phyloP scores from a whole-genome alignment of 2,797 vertebrate species.

The Tinamus major region DNA sequence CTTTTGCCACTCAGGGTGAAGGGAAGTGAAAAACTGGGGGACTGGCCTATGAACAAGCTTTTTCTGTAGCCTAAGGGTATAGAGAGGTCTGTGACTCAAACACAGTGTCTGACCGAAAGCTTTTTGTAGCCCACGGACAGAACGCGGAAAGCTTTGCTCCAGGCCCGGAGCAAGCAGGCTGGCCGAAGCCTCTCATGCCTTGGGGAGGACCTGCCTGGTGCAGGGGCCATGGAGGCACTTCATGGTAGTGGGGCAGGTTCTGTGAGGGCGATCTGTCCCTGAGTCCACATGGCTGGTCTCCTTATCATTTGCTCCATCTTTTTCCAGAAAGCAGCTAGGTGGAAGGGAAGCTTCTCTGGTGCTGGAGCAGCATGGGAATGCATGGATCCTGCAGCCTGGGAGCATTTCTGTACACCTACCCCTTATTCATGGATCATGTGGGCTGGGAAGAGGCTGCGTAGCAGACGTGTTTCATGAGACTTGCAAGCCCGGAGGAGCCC shows the following conservation, averaged over 20 bases:
- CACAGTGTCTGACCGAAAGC: not conserved
- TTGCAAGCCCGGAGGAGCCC: not conserved
- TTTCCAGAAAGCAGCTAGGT: not conserved
- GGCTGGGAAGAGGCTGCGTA: not conserved
- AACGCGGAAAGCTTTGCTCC: not conserved
- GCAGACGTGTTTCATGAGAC: not conserved
- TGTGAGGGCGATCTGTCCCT: not conserved
- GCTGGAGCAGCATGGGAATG: not conserved
- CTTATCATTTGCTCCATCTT: not conserved
- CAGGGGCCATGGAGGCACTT: not conserved
- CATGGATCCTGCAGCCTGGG: not conserved
- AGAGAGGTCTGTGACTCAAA: not conserved
- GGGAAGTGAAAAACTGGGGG: not conserved
- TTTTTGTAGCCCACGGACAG: not conserved
- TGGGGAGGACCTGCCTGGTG: not conserved
- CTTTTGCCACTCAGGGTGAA: not conserved
- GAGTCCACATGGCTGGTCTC: not conserved
- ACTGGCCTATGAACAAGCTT: not conserved
- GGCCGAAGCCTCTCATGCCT: not conserved
- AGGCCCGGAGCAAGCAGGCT: not conserved
- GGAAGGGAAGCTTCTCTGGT: not conserved
- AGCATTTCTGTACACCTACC: not conserved
- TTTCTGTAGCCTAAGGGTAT: not conserved
- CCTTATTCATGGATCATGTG: accelerated
- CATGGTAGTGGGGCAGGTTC: not conserved